phyloP scores from a whole-genome alignment of 1,140 invertebrate genomes.

The Cyrtorhinus lividipennis region DNA sequence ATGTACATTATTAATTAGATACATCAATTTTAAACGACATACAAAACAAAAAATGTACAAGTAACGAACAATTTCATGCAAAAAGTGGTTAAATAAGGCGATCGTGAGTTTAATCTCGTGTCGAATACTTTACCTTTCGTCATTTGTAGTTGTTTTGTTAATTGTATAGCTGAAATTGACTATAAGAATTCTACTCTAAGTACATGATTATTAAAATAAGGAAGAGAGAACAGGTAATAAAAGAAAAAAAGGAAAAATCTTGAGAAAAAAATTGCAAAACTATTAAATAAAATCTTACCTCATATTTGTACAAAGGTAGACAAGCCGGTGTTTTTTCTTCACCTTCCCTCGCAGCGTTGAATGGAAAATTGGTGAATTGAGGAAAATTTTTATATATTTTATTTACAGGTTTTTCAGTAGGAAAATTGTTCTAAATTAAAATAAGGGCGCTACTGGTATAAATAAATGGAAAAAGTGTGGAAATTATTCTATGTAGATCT shows the following conservation, averaged over 20 bases:
- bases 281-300: constrained; percentile 12
- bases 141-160: constrained; percentile 2
- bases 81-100: background rate
- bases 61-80: background rate
- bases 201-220: background rate
- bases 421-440: no score
- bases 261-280: constrained; percentile 11
- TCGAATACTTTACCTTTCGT: background rate
- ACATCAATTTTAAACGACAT: background rate
- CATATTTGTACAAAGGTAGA: constrained; percentile 14
- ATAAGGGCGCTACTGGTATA: no score
- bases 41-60: background rate
- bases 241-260: background rate
- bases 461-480: no score
- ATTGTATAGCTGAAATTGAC: constrained; percentile 4
- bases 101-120: background rate
- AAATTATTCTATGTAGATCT: no score
- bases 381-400: no score
- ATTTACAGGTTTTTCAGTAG: no score
- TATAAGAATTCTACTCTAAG: background rate
- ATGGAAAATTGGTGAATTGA: no score
- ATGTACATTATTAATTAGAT: background rate
- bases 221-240: background rate
- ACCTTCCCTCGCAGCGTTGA: no score
- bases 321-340: background rate